Percentiles rank a stretch among this genome's conserved stretches.
Conservation (phyloP, 2,888 invertebrate species). For the Cecidostiba fungosa region DNA sequence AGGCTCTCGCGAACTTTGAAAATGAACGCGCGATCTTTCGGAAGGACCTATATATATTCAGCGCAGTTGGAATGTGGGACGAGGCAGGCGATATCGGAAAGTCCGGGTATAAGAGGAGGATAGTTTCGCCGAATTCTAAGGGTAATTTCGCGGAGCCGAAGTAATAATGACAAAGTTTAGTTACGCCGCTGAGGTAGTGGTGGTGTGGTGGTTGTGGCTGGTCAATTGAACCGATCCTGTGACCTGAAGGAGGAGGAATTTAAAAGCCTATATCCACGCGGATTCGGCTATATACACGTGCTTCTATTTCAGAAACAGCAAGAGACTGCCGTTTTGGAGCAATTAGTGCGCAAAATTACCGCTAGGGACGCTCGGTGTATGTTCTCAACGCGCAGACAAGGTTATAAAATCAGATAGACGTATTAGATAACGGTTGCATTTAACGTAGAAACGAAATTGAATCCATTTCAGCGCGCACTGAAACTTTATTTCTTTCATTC, state of each 20-base stretch:
- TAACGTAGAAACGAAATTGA: too few relatives aligned
- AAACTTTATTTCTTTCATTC: too few relatives aligned
- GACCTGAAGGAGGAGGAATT: background rate
- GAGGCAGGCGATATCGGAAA: constrained; percentile 28
- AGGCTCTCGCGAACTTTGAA: constrained; percentile 30
- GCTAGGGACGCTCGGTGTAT: background rate
- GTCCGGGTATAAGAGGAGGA: constrained; percentile 10
- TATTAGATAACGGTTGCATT: too few relatives aligned
- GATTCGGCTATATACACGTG: background rate
- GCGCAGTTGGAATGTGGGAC: constrained; percentile 15
- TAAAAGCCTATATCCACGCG: background rate
- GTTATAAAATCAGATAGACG: background rate
- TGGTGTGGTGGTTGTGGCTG: background rate
- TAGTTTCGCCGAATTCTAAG: constrained; percentile 45
- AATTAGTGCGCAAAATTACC: background rate
- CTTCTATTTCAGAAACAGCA: background rate
- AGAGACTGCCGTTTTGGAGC: background rate
- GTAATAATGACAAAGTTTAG: constrained; percentile 53
- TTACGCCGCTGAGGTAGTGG: background rate
- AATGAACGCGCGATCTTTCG: constrained; percentile 47
- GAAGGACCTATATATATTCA: background rate
- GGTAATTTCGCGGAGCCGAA: constrained; percentile 15
- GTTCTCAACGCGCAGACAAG: background rate
- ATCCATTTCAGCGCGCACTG: too few relatives aligned
- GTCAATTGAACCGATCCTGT: constrained; percentile 39